phyloP scores from a whole-genome alignment of 1,140 invertebrate genomes.

The Solenopsis fugax region DNA sequence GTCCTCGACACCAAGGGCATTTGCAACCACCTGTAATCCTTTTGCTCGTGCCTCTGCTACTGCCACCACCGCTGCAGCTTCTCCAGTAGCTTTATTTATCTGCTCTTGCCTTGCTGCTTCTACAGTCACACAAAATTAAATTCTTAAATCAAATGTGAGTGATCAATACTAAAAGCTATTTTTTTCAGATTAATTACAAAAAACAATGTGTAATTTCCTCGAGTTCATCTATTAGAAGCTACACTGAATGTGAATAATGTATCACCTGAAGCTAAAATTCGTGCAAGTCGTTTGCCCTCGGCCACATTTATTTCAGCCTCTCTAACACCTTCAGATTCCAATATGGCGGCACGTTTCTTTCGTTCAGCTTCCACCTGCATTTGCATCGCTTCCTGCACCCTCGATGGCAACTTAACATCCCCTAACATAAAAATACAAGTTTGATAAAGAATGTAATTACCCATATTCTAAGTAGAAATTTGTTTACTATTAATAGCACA shows the following conservation, averaged over 20 bases:
- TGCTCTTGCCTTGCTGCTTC: constrained; percentile 95
- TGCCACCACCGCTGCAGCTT: constrained; percentile 94
- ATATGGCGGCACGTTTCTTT: constrained; percentile 97
- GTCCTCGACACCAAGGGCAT: constrained; percentile 89
- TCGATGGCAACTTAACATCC: constrained; percentile 96
- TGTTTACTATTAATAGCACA: neutral
- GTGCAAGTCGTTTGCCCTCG: constrained; percentile 96
- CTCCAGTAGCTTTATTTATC: constrained; percentile 95
- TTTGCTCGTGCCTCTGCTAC: constrained; percentile 94
- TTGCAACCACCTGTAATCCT: constrained; percentile 92
- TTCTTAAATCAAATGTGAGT: neutral
- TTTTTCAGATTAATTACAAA: neutral
- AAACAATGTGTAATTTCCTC: neutral
- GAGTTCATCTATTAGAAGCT: neutral
- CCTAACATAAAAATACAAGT: constrained; percentile 86
- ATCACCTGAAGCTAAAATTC: constrained; percentile 96
- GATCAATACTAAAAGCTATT: neutral
- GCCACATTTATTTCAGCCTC: constrained; percentile 99
- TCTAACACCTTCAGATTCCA: constrained; percentile 98
- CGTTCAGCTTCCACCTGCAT: constrained; percentile 99
- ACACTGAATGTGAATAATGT: constrained; percentile 1
- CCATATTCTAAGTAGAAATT: neutral
- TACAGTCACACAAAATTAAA: constrained; percentile 74
- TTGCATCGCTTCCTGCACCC: constrained; percentile 99
- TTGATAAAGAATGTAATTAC: neutral